Conservation (phyloP, 2,113 vertebrate species). For the Rana temporaria region DNA sequence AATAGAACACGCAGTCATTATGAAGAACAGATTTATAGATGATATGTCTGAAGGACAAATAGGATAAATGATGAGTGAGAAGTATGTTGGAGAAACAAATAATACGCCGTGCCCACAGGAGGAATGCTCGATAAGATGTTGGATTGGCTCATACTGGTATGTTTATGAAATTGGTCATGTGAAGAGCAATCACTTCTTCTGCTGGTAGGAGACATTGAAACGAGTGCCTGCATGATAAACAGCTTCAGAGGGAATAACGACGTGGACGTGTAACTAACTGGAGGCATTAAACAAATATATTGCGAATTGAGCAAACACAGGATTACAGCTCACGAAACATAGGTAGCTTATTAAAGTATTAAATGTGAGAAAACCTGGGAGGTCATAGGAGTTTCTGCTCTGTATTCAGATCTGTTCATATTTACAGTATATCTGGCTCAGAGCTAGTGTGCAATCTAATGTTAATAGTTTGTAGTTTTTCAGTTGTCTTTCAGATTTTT, state of each 20-base stretch:
- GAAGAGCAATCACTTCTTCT: neutral
- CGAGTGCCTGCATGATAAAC: constrained; percentile 33
- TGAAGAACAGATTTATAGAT: constrained; percentile 23
- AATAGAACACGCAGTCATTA: constrained; percentile 18
- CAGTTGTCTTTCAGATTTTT: too few species aligned
- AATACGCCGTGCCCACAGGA: neutral
- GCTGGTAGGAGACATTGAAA: constrained; percentile 26
- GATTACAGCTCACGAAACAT: constrained; percentile 12
- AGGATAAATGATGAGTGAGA: constrained; percentile 7
- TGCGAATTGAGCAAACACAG: constrained; percentile 19
- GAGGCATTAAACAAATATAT: constrained; percentile 37
- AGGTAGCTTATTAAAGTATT: constrained; percentile 17
- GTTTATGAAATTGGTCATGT: constrained; percentile 15
- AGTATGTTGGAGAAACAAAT: neutral
- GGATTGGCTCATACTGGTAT: constrained; percentile 5
- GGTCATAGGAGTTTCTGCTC: too few species aligned
- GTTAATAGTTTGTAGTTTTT: too few species aligned
- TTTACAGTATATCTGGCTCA: too few species aligned
- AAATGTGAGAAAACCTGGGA: too few species aligned
- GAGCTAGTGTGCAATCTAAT: too few species aligned
- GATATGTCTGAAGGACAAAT: constrained; percentile 40
- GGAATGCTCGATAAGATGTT: constrained; percentile 18
- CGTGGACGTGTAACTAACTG: constrained; percentile 21
- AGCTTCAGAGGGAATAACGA: constrained; percentile 16
- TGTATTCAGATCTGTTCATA: too few species aligned